Evolutionary conservation across 2,797 vertebrate genomes (phyloP).

Genomic region (Uromys caudimaculatus): DNA sequence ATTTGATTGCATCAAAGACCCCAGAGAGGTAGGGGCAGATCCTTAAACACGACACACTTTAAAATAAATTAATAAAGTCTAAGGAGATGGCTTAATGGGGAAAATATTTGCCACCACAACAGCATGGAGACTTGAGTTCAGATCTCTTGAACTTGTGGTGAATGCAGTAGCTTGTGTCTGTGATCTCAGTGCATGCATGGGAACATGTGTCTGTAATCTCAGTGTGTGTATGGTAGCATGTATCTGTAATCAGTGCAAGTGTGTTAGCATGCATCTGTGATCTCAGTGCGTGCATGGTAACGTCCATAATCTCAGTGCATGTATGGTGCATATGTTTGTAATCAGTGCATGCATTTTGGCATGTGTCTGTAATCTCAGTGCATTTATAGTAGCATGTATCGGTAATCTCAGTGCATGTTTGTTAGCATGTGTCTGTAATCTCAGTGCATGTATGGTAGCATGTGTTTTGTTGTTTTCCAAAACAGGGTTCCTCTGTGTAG

Average conservation of each 20-base stretch:
- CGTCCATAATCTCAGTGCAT: too few species aligned
- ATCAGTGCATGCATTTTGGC: background rate
- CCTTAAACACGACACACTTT: background rate
- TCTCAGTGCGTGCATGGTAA: rapidly evolving
- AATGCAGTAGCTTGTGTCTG: background rate
- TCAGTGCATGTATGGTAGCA: background rate
- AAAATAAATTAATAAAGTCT: background rate
- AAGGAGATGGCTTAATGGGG: background rate
- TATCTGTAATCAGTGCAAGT: too few species aligned
- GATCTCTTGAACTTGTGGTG: background rate
- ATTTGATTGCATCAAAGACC: background rate
- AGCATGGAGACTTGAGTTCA: background rate
- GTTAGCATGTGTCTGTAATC: background rate
- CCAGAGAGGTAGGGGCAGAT: background rate
- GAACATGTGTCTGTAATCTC: too few species aligned
- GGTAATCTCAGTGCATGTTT: too few species aligned
- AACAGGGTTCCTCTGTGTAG: background rate
- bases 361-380: too few species aligned
- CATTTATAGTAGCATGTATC: background rate
- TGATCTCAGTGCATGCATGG: background rate
- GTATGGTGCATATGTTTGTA: background rate
- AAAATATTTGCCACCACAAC: background rate
- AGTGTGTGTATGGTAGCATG: background rate
- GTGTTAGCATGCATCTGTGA: background rate
- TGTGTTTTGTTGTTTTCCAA: background rate